Evolutionary conservation across 1,140 invertebrate genomes (phyloP).

Genomic region (Macrosteles quadrilineatus): DNA sequence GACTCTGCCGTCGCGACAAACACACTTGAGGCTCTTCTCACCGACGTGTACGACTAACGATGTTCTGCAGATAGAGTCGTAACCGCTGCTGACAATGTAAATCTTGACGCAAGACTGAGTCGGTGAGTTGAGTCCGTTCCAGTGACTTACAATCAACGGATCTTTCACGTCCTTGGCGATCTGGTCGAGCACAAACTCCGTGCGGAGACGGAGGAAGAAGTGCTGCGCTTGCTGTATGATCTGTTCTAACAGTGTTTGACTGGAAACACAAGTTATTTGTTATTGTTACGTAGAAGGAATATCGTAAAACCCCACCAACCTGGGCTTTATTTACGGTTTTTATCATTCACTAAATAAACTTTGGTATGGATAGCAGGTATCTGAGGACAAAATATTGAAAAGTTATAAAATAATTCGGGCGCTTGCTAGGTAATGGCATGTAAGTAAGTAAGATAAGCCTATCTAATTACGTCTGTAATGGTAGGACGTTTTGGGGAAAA

Average conservation of each 20-base stretch:
- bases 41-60: constrained; percentile 89
- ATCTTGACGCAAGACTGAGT: constrained; percentile 91
- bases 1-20: constrained; percentile 88
- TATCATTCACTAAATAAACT: no score
- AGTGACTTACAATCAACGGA: constrained; percentile 92
- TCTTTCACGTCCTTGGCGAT: constrained; percentile 91
- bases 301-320: no score
- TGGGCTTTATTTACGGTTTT: no score
- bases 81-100: constrained; percentile 90
- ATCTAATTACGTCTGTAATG: no score
- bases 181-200: constrained; percentile 91
- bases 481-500: no score
- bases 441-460: no score
- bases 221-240: constrained; percentile 96
- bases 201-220: constrained; percentile 86
- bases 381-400: no score
- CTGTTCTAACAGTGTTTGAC: constrained; percentile 89
- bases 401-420: no score
- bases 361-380: no score
- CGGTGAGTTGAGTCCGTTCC: constrained; percentile 91
- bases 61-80: constrained; percentile 78
- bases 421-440: no score
- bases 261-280: constrained; percentile 36
- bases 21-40: constrained; percentile 89
- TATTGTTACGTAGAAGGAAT: no score